These are phyloP conservation scores for Regulus satrapa DNA, from an alignment of 2,113 vertebrate genomes.

Conservation along the genomic window DNA sequence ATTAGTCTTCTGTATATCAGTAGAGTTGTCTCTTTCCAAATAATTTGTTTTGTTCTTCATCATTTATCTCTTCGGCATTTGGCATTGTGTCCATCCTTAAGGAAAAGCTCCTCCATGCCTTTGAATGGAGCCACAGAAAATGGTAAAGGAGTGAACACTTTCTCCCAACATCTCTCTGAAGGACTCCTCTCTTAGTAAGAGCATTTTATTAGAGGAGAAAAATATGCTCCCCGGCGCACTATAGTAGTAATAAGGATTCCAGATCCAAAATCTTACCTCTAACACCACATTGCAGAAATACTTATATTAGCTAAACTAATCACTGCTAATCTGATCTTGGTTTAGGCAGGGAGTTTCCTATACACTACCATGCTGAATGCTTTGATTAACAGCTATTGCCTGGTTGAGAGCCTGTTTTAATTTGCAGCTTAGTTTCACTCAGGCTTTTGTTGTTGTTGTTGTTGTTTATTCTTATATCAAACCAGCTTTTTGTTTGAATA, in stretches of 20 bases:
- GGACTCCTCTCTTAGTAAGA: not conserved
- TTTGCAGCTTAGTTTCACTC: not conserved
- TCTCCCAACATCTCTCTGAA: not conserved
- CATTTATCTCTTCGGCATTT: not conserved
- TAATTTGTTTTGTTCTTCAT: not conserved
- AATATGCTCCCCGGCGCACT: not conserved
- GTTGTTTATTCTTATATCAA: not conserved
- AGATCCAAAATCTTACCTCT: not conserved
- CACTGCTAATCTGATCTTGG: not conserved
- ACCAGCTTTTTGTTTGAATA: not conserved
- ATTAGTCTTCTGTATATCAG: not conserved
- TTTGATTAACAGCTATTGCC: not conserved
- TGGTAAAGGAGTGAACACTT: not conserved
- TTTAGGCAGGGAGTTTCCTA: not conserved
- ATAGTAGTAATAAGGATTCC: not conserved
- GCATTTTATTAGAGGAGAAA: not conserved
- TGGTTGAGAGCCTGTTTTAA: not conserved
- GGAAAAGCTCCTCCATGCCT: not conserved
- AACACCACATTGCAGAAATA: not conserved
- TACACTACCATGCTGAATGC: not conserved
- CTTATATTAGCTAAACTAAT: not conserved
- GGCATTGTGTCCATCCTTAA: not conserved
- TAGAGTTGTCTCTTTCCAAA: not conserved
- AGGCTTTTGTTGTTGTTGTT: not conserved
- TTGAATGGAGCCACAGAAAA: not conserved